Percentiles rank a stretch among this genome's conserved stretches.
Evolutionary conservation across 2,113 vertebrate species (phyloP).

Genomic region (Paratilapia polleni): DNA sequence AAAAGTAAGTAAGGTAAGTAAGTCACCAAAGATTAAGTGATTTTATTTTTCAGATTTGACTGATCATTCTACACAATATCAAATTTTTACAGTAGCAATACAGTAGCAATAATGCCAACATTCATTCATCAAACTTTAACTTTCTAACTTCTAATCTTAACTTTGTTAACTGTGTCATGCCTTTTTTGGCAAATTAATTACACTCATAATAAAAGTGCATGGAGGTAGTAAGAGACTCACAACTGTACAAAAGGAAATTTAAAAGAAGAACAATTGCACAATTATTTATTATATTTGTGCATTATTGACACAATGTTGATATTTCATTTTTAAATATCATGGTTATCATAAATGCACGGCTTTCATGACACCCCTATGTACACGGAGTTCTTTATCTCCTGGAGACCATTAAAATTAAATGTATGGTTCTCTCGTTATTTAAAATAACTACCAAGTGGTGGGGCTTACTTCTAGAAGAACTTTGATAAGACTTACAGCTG

Average conservation of each 20-base stretch:
- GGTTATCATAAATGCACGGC: too few relatives aligned
- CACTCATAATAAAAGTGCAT: neutral
- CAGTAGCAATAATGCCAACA: neutral
- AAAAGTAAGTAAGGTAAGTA: neutral
- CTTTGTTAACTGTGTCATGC: neutral
- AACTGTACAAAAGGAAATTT: neutral
- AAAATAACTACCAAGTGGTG: neutral
- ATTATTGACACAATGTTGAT: accelerated
- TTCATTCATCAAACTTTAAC: neutral
- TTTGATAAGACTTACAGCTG: neutral
- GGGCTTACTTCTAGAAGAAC: neutral
- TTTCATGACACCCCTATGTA: too few relatives aligned
- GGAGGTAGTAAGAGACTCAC: neutral
- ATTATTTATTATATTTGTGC: neutral
- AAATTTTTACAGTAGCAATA: neutral
- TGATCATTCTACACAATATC: neutral
- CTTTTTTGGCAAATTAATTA: neutral
- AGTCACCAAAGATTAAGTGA: neutral
- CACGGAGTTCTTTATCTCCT: neutral
- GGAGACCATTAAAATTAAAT: neutral
- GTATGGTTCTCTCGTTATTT: neutral
- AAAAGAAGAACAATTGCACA: accelerated
- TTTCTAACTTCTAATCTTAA: too few relatives aligned
- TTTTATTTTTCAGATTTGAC: neutral
- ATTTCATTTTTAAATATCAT: neutral